Evolutionary conservation across 2,888 invertebrate species (phyloP).

Genomic region (Metellina segmentata): DNA sequence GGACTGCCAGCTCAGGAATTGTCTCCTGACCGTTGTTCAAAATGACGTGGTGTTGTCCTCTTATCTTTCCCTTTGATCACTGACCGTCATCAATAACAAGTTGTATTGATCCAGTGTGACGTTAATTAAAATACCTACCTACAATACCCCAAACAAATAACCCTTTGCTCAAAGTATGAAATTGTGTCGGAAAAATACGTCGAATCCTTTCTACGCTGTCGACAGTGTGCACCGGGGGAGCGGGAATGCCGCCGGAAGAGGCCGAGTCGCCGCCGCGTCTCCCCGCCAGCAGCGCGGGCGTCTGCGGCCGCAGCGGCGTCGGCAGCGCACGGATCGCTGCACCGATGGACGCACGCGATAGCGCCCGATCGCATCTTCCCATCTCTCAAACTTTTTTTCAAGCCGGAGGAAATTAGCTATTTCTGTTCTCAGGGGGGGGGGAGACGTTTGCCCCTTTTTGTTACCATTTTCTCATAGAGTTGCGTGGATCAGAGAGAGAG

Average conservation of each 20-base stretch:
- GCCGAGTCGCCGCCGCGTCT: slow-evolving; percentile 42
- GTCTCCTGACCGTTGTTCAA: too few species aligned
- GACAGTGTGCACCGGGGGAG: not conserved
- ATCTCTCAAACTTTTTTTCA: not conserved
- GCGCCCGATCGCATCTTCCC: not conserved
- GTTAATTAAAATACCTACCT: too few species aligned
- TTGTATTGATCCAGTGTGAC: too few species aligned
- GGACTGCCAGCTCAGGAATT: too few species aligned
- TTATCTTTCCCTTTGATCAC: too few species aligned
- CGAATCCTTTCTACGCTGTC: not conserved
- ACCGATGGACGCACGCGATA: slow-evolving; percentile 59
- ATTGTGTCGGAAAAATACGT: not conserved
- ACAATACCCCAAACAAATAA: too few species aligned
- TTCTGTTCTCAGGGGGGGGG: not conserved
- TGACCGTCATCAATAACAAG: too few species aligned
- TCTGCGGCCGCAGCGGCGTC: slow-evolving; percentile 21
- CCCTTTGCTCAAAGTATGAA: too few species aligned
- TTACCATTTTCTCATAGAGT: too few species aligned
- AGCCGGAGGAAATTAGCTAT: not conserved
- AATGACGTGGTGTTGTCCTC: too few species aligned
- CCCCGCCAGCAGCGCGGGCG: slow-evolving; percentile 11
- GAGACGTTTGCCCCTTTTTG: too few species aligned
- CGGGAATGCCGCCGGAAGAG: slow-evolving; percentile 15
- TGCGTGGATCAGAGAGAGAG: too few species aligned
- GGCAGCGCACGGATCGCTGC: slow-evolving; percentile 63